These are phyloP conservation scores for Clamator glandarius DNA, from an alignment of 2,797 vertebrate genomes.

Conservation along the genomic window DNA sequence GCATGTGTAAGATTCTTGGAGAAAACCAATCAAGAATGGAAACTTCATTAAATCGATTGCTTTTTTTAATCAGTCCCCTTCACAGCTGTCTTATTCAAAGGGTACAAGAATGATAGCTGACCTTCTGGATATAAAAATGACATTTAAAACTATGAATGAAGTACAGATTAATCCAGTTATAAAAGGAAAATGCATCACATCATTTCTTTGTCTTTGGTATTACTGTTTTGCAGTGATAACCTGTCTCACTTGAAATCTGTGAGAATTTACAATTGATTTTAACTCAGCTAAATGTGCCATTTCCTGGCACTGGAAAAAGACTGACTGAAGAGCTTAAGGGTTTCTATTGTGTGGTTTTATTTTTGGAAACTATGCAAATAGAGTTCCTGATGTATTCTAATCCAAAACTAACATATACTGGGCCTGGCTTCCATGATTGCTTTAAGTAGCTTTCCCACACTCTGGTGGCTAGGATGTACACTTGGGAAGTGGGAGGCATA, in stretches of 20 bases:
- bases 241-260: constrained; percentile 1
- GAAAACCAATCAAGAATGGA: constrained; percentile 28
- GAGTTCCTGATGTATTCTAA: neutral
- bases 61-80: constrained; percentile 20
- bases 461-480: neutral
- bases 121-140: constrained; percentile 43
- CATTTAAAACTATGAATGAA: constrained; percentile 42
- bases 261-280: constrained; percentile 34
- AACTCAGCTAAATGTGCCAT: neutral
- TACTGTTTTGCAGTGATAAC: constrained; percentile 17
- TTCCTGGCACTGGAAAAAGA: neutral
- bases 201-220: neutral
- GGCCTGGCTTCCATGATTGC: neutral
- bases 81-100: constrained; percentile 44
- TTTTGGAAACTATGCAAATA: constrained; percentile 17
- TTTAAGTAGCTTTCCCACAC: neutral
- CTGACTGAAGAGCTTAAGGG: neutral
- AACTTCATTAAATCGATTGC: constrained; percentile 56
- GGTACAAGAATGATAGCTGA: constrained; percentile 18
- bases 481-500: neutral
- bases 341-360: neutral
- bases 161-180: constrained; percentile 10
- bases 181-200: neutral
- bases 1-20: neutral
- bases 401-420: neutral